Evolutionary conservation across 2,888 invertebrate genomes (phyloP).

Genomic region (Lottia gigantea): DNA sequence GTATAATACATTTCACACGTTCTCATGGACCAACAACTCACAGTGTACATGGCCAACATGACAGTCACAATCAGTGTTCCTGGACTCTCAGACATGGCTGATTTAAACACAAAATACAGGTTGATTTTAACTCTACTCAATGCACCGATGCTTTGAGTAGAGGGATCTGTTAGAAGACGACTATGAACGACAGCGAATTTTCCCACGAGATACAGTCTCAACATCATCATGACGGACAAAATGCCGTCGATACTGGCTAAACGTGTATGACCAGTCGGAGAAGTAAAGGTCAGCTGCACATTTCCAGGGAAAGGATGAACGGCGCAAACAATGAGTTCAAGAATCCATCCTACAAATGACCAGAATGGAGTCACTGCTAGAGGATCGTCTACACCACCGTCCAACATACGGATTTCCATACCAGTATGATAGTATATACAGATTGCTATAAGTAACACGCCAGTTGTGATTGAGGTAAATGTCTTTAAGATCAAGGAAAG

Average conservation of each 20-base stretch:
- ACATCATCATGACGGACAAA: conserved; percentile 55
- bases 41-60: conserved; percentile 50
- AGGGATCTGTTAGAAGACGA: conserved; percentile 49
- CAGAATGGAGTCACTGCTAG: conserved; percentile 43
- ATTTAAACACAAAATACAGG: conserved; percentile 56
- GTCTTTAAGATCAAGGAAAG: conserved; percentile 44
- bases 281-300: conserved; percentile 35
- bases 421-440: conserved; percentile 43
- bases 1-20: conserved; percentile 58
- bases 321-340: conserved; percentile 48
- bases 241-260: conserved; percentile 50
- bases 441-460: conserved; percentile 44
- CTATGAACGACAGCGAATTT: conserved; percentile 56
- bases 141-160: conserved; percentile 52
- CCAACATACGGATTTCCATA: conserved; percentile 44
- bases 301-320: conserved; percentile 58
- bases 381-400: conserved; percentile 50
- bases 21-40: conserved; percentile 57
- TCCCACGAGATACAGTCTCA: conserved; percentile 53
- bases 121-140: conserved; percentile 56
- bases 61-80: conserved; percentile 42
- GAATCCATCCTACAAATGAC: conserved; percentile 37
- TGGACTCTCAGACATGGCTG: conserved; percentile 51
- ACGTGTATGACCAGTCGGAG: conserved; percentile 34
- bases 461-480: conserved; percentile 45